These are phyloP conservation scores for Oplegnathus fasciatus DNA, from an alignment of 2,113 vertebrate genomes.

Conservation along the genomic window DNA sequence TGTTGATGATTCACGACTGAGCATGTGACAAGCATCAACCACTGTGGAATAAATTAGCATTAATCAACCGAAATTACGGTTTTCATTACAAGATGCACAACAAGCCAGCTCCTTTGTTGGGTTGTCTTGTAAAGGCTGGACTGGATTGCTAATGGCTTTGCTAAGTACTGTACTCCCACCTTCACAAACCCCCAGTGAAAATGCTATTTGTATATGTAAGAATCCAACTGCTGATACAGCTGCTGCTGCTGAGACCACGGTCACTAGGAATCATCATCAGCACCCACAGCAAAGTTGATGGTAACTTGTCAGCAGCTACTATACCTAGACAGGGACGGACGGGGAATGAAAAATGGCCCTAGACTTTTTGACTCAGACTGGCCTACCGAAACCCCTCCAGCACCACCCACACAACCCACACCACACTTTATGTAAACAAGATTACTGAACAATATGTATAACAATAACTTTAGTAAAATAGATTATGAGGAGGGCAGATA, in stretches of 20 bases:
- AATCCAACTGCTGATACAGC: neutral
- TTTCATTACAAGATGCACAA: slow-evolving; percentile 8
- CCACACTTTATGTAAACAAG: too few relatives aligned
- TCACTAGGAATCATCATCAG: neutral
- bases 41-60: neutral
- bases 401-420: too few relatives aligned
- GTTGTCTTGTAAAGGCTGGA: neutral
- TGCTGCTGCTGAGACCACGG: neutral
- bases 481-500: too few relatives aligned
- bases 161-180: neutral
- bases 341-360: too few relatives aligned
- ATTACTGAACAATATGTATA: too few relatives aligned
- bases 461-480: too few relatives aligned
- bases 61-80: slow-evolving; percentile 20
- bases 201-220: neutral
- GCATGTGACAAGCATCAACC: slow-evolving; percentile 7
- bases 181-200: neutral
- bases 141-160: neutral
- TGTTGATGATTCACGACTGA: neutral
- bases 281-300: neutral
- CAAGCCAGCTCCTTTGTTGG: slow-evolving; percentile 4
- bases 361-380: too few relatives aligned
- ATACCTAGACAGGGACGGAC: too few relatives aligned
- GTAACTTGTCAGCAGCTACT: too few relatives aligned
- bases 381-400: too few relatives aligned